phyloP scores from a whole-genome alignment of 2,113 vertebrate species.

The Todiramphus saurophagus region DNA sequence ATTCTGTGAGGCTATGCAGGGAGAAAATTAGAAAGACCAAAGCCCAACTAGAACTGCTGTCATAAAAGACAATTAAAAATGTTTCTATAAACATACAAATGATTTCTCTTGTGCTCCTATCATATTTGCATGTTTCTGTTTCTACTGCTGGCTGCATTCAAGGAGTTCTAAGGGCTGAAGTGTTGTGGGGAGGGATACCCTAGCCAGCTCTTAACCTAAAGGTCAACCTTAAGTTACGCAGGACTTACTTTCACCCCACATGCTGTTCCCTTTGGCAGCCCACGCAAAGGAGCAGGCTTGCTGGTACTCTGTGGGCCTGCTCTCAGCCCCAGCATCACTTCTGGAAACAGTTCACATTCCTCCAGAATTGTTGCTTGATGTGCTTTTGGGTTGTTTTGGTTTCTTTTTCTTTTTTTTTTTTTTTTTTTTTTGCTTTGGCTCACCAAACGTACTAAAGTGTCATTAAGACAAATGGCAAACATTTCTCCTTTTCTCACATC shows the following conservation, averaged over 20 bases:
- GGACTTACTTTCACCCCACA: background rate
- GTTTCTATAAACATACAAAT: background rate
- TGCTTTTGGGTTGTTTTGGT: background rate
- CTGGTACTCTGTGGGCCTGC: background rate
- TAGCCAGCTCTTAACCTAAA: background rate
- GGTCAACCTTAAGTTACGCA: background rate
- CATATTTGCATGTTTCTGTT: background rate
- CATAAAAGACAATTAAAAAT: too few relatives aligned
- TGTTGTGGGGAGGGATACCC: background rate
- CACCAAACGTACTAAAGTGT: background rate
- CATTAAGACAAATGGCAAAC: slow-evolving; percentile 61
- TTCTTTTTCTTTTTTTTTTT: background rate
- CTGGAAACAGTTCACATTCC: background rate
- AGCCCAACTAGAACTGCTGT: too few relatives aligned
- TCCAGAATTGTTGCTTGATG: background rate
- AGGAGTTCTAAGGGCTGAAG: background rate
- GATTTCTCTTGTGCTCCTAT: background rate
- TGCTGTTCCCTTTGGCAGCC: background rate
- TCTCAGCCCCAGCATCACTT: background rate
- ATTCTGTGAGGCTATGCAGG: too few relatives aligned
- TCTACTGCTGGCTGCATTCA: background rate
- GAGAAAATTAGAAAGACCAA: too few relatives aligned
- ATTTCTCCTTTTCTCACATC: slow-evolving; percentile 31
- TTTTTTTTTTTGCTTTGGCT: background rate
- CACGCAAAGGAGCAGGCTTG: background rate